These are phyloP conservation scores for Lacanobia wlatinum DNA, from an alignment of 2,888 invertebrate species.

Conservation along the genomic window DNA sequence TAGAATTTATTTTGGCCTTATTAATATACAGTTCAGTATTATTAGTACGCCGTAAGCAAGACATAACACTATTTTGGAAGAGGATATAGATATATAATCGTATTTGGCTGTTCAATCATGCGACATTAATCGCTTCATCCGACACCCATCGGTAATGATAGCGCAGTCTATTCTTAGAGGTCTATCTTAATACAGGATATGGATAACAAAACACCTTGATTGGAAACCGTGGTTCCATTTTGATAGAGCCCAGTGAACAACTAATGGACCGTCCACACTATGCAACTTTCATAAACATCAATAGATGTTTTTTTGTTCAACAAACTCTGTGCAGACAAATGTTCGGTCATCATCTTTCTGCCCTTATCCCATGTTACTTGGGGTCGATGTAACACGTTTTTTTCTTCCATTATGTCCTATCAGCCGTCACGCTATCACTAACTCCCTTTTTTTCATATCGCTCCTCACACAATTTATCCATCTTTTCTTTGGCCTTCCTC, in stretches of 20 bases:
- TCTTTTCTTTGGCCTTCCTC: no score
- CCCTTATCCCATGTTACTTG: no score
- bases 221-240: not conserved
- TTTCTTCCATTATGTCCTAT: no score
- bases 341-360: no score
- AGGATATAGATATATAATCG: not conserved
- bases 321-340: no score
- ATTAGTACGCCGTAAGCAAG: not conserved
- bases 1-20: not conserved
- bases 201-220: not conserved
- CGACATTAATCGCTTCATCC: not conserved
- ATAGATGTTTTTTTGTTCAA: no score
- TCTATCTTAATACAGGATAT: not conserved
- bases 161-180: constrained; percentile 1
- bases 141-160: not conserved
- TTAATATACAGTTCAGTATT: not conserved
- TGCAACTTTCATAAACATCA: no score
- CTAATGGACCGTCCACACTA: no score
- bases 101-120: constrained; percentile 8
- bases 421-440: no score
- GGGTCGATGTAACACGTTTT: no score
- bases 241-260: not conserved
- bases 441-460: no score
- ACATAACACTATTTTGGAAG: constrained; percentile 3
- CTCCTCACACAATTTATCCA: no score